Evolutionary conservation across 2,113 vertebrate species (phyloP).

Genomic region (Campylomormyrus numenius): DNA sequence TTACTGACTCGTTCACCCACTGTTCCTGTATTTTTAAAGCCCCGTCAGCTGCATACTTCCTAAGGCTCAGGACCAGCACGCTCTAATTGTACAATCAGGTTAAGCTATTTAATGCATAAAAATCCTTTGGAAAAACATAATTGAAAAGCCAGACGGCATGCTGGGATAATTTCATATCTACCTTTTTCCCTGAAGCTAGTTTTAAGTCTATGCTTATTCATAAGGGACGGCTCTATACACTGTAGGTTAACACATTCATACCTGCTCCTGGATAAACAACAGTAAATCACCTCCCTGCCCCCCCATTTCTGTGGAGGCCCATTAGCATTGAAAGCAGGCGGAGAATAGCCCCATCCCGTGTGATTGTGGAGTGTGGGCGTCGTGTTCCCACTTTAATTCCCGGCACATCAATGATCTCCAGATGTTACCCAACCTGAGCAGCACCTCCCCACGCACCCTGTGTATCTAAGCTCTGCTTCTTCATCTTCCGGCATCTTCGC

Average conservation of each 20-base stretch:
- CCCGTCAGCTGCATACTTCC: too few relatives aligned
- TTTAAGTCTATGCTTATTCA: slow-evolving; percentile 10
- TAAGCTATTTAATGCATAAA: slow-evolving; percentile 13
- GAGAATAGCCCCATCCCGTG: slow-evolving; percentile 35
- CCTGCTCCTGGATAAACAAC: slow-evolving; percentile 53
- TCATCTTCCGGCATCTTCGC: not conserved
- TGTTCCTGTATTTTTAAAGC: not conserved
- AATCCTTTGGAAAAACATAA: slow-evolving; percentile 9
- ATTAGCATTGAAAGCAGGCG: slow-evolving; percentile 53
- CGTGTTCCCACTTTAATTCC: not conserved
- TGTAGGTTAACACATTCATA: slow-evolving; percentile 17
- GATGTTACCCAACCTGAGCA: not conserved
- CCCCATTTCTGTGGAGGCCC: slow-evolving; percentile 47
- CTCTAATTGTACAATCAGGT: slow-evolving; percentile 14
- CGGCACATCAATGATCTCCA: not conserved
- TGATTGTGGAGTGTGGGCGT: not conserved
- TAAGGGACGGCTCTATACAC: slow-evolving; percentile 9
- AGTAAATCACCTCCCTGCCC: slow-evolving; percentile 53
- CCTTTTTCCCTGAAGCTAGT: not conserved
- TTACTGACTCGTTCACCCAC: not conserved
- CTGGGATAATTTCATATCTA: slow-evolving; percentile 17
- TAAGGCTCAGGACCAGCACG: not conserved
- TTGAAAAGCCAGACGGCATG: slow-evolving; percentile 10
- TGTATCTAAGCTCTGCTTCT: not conserved
- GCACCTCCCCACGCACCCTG: not conserved